These are phyloP conservation scores for Polypedilum pembai DNA, from an alignment of 1,140 invertebrate genomes.

Conservation along the genomic window DNA sequence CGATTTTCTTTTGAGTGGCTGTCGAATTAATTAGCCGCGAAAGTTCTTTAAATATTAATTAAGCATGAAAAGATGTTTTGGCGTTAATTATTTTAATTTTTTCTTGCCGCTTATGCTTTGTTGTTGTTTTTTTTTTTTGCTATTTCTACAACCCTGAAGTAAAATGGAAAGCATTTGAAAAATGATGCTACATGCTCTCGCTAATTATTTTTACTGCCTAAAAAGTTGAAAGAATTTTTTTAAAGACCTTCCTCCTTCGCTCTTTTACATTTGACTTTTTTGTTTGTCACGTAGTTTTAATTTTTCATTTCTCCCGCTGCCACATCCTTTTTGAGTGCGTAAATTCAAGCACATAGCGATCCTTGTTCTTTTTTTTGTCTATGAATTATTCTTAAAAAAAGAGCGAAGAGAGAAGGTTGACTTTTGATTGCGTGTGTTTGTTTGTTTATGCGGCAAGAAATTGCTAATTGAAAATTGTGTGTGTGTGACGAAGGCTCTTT, in stretches of 20 bases:
- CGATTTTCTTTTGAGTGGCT: not conserved
- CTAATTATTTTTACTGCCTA: conserved; percentile 4
- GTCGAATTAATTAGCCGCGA: not conserved
- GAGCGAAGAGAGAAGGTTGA: too few relatives aligned
- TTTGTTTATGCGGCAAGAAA: too few relatives aligned
- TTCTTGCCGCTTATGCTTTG: not conserved
- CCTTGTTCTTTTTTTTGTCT: too few relatives aligned
- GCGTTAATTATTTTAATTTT: conserved; percentile 27
- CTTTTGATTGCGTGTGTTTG: too few relatives aligned
- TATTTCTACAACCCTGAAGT: not conserved
- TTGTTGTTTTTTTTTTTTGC: not conserved
- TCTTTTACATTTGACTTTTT: not conserved
- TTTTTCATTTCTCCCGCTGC: not conserved
- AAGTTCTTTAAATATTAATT: conserved; percentile 29
- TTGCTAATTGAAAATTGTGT: too few relatives aligned
- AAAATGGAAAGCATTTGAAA: not conserved
- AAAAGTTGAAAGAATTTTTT: not conserved
- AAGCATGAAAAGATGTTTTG: conserved; percentile 28
- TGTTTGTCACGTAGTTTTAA: not conserved
- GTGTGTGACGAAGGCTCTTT: too few relatives aligned
- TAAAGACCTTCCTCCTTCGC: not conserved
- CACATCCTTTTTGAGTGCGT: too few relatives aligned
- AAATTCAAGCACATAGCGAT: too few relatives aligned
- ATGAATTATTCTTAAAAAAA: too few relatives aligned
- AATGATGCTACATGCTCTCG: not conserved